Evolutionary conservation across 2,113 vertebrate species (phyloP).

Genomic region (Bungarus multicinctus): DNA sequence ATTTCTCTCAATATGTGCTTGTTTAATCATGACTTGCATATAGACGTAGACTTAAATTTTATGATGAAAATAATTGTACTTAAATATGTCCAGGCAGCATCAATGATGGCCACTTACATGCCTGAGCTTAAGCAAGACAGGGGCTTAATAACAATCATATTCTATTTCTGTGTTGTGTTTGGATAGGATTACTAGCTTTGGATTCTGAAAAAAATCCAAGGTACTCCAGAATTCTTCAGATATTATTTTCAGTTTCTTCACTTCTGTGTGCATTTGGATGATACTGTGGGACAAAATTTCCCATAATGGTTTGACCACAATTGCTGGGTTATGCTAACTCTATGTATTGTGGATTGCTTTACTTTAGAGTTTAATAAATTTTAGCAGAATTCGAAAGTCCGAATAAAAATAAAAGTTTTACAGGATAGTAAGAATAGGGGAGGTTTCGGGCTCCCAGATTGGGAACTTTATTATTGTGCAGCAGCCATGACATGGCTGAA

Average conservation of each 20-base stretch:
- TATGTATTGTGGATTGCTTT: too few species aligned
- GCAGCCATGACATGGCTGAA: too few species aligned
- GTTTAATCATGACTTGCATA: not conserved
- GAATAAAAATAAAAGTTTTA: too few species aligned
- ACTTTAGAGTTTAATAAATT: too few species aligned
- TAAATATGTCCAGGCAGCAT: not conserved
- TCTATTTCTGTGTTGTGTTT: not conserved
- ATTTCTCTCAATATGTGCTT: not conserved
- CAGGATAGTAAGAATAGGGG: too few species aligned
- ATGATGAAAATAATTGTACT: not conserved
- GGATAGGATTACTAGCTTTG: not conserved
- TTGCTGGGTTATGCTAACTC: not conserved
- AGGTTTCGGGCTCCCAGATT: too few species aligned
- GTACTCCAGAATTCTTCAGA: not conserved
- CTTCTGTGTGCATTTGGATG: not conserved
- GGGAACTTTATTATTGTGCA: too few species aligned
- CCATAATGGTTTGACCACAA: too few species aligned
- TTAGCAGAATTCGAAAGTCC: too few species aligned
- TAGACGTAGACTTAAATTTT: not conserved
- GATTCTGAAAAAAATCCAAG: not conserved
- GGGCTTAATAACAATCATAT: not conserved
- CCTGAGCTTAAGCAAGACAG: not conserved
- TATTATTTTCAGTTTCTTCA: not conserved
- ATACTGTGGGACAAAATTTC: not conserved
- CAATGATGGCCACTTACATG: not conserved